Conservation (phyloP, 2,113 vertebrate species). For the Rhineura floridana region DNA sequence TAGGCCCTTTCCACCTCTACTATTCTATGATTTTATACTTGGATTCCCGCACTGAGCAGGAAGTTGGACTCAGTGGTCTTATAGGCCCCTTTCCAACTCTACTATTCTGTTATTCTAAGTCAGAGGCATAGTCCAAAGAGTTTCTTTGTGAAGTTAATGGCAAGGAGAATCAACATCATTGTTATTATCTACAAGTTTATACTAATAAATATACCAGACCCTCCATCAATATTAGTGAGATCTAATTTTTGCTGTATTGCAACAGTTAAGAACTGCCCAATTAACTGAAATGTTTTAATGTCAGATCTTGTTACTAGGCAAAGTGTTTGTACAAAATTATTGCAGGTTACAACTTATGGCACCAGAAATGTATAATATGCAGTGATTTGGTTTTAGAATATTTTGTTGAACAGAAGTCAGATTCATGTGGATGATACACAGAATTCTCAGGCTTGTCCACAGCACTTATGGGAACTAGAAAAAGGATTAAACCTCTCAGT, state of each 20-base stretch:
- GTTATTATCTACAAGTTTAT: slow-evolving; percentile 44
- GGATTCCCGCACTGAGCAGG: no score
- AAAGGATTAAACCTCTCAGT: slow-evolving; percentile 69
- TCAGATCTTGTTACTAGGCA: slow-evolving; percentile 21
- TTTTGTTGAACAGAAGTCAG: slow-evolving; percentile 56
- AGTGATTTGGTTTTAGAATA: slow-evolving; percentile 57
- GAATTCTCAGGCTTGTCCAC: slow-evolving; percentile 58
- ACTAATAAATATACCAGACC: slow-evolving; percentile 26
- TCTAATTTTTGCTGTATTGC: slow-evolving; percentile 42
- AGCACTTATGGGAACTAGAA: slow-evolving; percentile 56
- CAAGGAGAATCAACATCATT: slow-evolving; percentile 30
- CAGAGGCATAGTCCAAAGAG: slow-evolving; percentile 27
- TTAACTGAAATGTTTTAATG: slow-evolving; percentile 45
- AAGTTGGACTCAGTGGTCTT: no score
- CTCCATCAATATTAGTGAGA: slow-evolving; percentile 37
- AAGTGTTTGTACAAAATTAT: slow-evolving; percentile 48
- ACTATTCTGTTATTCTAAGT: no score
- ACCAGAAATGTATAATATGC: slow-evolving; percentile 65
- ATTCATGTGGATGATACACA: slow-evolving; percentile 57
- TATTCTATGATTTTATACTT: no score
- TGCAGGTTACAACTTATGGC: slow-evolving; percentile 49
- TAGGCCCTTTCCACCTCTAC: no score
- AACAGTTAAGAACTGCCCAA: slow-evolving; percentile 48
- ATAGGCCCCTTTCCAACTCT: no score
- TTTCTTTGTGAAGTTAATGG: slow-evolving; percentile 19